Evolutionary conservation across 2,888 invertebrate species (phyloP).

Genomic region (Aphodius sticticus): DNA sequence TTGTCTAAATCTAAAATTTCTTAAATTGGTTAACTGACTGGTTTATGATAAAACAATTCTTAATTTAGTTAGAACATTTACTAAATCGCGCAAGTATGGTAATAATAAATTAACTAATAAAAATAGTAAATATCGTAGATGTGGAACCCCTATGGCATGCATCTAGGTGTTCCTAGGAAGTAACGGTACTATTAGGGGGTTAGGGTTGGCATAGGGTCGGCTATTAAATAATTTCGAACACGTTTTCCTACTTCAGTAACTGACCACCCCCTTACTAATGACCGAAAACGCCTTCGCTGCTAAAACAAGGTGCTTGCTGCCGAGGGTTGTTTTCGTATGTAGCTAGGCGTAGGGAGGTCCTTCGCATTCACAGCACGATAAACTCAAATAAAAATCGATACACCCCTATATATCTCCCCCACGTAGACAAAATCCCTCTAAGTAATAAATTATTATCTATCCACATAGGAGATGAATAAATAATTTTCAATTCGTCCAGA

Average conservation of each 20-base stretch:
- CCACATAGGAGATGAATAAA: background rate
- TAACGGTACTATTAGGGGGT: background rate
- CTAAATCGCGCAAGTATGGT: no score
- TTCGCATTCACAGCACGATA: background rate
- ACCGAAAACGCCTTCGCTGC: background rate
- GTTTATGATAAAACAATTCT: no score
- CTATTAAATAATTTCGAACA: background rate
- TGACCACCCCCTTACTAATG: background rate
- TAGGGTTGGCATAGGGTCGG: background rate
- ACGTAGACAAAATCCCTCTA: background rate
- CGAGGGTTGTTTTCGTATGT: no score
- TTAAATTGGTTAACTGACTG: no score
- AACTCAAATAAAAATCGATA: background rate
- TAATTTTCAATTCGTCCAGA: background rate
- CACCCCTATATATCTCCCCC: background rate
- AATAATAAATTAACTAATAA: no score
- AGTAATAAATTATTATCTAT: background rate
- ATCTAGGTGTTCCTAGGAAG: background rate
- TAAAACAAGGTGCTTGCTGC: background rate
- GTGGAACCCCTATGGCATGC: background rate
- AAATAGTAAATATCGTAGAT: background rate
- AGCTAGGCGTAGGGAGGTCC: background rate
- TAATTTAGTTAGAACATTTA: no score
- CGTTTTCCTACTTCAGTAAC: background rate
- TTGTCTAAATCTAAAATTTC: background rate